Percentiles rank a stretch among this genome's conserved stretches.
phyloP scores from a whole-genome alignment of 2,113 vertebrate species.

The Lynx canadensis region DNA sequence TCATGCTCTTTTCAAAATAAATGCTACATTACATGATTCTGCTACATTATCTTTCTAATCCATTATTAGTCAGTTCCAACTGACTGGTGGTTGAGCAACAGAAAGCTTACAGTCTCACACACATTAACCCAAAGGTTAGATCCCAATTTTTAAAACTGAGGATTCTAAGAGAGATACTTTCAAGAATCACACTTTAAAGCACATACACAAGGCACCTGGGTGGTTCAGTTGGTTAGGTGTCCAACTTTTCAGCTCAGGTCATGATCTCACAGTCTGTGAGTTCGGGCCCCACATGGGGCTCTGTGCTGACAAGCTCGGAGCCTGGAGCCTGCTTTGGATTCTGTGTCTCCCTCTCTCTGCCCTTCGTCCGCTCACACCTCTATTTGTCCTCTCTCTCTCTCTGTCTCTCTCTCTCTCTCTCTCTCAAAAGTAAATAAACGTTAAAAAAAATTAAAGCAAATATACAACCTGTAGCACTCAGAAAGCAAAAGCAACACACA shows the following conservation, averaged over 20 bases:
- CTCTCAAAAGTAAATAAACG: too few species aligned
- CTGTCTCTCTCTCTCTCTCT: too few species aligned
- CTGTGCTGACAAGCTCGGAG: too few species aligned
- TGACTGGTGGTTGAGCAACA: background rate
- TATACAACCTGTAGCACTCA: background rate
- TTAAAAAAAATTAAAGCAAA: background rate
- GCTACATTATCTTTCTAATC: background rate
- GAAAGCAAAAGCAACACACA: constrained; percentile 7
- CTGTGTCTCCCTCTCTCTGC: too few species aligned
- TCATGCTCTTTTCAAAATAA: background rate
- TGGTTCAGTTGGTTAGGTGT: too few species aligned
- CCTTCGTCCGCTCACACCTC: too few species aligned
- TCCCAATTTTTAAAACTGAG: background rate
- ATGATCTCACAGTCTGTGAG: too few species aligned
- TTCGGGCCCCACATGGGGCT: too few species aligned
- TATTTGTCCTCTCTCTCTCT: too few species aligned
- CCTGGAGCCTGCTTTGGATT: too few species aligned
- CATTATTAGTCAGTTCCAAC: background rate
- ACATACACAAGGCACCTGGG: background rate
- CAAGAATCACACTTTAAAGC: background rate
- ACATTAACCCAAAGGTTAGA: background rate
- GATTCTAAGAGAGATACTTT: background rate
- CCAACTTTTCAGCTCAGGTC: too few species aligned
- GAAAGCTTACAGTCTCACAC: background rate
- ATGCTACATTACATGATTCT: background rate